Evolutionary conservation across 2,797 vertebrate species (phyloP), one percentile per base, ranked within the genome.

Genomic region (Chlorospingus flavigularis): DNA sequence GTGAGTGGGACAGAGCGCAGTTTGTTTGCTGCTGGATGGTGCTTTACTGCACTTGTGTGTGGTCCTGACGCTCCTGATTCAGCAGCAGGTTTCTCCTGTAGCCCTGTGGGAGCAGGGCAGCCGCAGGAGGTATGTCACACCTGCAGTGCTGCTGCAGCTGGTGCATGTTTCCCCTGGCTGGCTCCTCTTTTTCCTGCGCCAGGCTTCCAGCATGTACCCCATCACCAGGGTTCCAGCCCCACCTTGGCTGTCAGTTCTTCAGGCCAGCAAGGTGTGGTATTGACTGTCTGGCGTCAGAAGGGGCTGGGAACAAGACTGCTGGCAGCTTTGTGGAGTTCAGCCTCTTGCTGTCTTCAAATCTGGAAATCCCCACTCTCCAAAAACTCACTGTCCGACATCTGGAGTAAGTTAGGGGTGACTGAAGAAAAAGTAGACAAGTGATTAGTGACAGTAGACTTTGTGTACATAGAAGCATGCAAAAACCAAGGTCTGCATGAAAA

Each of bases 171-270:
- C 48, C 33, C 9, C 30, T 53, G 7, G 31, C 65, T 66, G 40
- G 9, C 40, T 51, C 13, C 40, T 51, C 18, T 10, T 0, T 40
- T 70, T 70, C 47, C 24, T 6, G 3, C 30, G 7, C 9, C 24
- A 10, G 5, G 15, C 47, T 28, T 30, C 23, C 35, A 35, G 51
- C 16, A 5, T 6, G 31, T 23, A 1, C 13, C 51, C 13, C 70
- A 24, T 43, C 19, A n/a, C 45, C 53, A 40, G 71, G n/a, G 45
- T 6, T 72, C 35, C 60, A 54, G 30, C 9, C 14, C 26, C 0
- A 0, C 20, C 37, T 54, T 35, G 73, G n/a, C 58, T 72, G 1
- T 24, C 84, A 2, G 7, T 48, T 67, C 40, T 42, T 2, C 3
- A 13, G 43, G 19, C 28, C 62, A 75, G 20, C 45, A 25, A 7